A percentile compares a stretch with the other conserved stretches of the same genome.
Evolutionary conservation across 2,797 vertebrate species (phyloP).

Genomic region (Pseudochirops cupreus): DNA sequence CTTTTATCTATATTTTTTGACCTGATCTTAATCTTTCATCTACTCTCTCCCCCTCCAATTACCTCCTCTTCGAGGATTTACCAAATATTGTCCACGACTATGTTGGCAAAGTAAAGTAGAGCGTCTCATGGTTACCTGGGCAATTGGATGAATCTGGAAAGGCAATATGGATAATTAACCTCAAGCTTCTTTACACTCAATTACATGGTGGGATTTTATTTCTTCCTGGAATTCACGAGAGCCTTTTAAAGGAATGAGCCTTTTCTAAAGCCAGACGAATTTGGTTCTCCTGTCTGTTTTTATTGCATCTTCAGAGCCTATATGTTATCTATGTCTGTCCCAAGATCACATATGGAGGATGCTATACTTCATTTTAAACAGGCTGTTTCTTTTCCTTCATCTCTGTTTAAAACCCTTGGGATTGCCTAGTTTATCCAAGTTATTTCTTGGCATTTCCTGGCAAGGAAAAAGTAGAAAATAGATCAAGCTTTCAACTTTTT

Average conservation of each 20-base stretch:
- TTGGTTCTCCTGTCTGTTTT: slow-evolving; percentile 4
- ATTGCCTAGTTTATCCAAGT: slow-evolving; percentile 65
- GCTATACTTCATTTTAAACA: slow-evolving; percentile 47
- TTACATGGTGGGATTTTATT: slow-evolving; percentile 3
- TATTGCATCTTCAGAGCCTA: not conserved
- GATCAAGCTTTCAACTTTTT: slow-evolving; percentile 45
- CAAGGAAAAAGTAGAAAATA: slow-evolving; percentile 47
- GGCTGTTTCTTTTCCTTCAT: slow-evolving; percentile 61
- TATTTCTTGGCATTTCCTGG: slow-evolving; percentile 70
- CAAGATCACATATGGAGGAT: not conserved
- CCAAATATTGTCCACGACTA: slow-evolving; percentile 36
- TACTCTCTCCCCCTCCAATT: not conserved
- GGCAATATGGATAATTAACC: slow-evolving; percentile 35
- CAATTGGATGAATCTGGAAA: slow-evolving; percentile 60
- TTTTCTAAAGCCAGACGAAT: not conserved
- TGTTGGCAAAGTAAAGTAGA: slow-evolving; percentile 6
- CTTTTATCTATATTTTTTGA: slow-evolving; percentile 38
- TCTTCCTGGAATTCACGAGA: slow-evolving; percentile 42
- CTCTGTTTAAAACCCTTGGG: slow-evolving; percentile 55
- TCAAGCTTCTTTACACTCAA: slow-evolving; percentile 53
- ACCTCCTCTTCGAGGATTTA: slow-evolving; percentile 35
- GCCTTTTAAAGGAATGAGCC: slow-evolving; percentile 1
- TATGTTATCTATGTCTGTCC: not conserved
- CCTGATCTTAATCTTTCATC: slow-evolving; percentile 19
- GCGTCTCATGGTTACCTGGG: slow-evolving; percentile 48